Evolutionary conservation across 2,888 invertebrate species (phyloP).

Genomic region (Lottia gigantea): DNA sequence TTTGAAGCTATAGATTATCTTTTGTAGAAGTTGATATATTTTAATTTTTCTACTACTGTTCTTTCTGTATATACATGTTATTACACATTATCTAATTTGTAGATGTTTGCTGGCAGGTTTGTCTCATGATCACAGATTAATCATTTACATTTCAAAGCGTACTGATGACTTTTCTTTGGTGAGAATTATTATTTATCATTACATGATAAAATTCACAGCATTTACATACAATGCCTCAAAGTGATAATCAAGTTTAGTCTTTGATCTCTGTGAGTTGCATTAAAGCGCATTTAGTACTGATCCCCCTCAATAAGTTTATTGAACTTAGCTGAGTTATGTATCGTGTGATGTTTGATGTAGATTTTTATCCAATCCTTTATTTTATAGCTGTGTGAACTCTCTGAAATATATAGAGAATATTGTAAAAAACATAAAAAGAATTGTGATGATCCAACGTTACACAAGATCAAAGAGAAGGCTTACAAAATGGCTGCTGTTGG

Average conservation of each 20-base stretch:
- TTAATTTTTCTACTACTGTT: no score
- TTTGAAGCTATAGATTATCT: no score
- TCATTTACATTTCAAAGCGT: constrained; percentile 23
- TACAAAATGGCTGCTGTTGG: constrained; percentile 23
- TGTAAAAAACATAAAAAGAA: constrained; percentile 17
- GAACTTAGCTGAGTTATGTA: no score
- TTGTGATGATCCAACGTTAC: constrained; percentile 10
- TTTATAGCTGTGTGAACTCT: constrained; percentile 25
- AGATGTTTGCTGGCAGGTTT: constrained; percentile 43
- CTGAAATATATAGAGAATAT: constrained; percentile 17
- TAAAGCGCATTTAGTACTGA: no score
- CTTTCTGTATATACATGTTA: background rate
- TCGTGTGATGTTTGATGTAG: no score
- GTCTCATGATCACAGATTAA: constrained; percentile 37
- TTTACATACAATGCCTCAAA: no score
- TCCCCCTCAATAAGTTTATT: no score
- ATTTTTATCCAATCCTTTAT: background rate
- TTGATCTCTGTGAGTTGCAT: no score
- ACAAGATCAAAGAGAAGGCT: constrained; percentile 1
- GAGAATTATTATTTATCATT: no score
- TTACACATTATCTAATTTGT: background rate
- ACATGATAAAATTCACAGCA: no score
- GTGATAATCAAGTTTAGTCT: no score
- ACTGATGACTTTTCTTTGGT: background rate
- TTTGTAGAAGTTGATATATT: no score